These are phyloP conservation scores for Hydrocynus forskahlii DNA, from an alignment of 2,797 vertebrate genomes.

Conservation along the genomic window DNA sequence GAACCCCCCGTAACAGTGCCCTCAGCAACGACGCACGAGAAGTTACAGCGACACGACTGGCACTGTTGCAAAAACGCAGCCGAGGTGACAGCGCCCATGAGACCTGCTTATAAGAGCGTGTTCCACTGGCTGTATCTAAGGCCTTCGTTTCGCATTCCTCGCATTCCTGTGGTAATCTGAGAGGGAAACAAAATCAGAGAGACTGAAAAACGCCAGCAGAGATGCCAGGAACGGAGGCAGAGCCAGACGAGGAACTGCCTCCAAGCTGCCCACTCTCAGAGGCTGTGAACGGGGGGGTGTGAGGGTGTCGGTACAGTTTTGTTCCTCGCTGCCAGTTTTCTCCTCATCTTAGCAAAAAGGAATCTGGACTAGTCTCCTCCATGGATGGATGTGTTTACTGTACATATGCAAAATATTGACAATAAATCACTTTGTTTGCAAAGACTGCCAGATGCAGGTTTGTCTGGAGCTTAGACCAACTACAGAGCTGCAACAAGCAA, in stretches of 20 bases:
- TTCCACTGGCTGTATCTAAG: not conserved
- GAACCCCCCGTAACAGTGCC: not conserved
- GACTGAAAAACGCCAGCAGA: not conserved
- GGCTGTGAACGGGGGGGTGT: constrained; percentile 14
- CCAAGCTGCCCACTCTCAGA: not conserved
- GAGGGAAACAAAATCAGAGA: not conserved
- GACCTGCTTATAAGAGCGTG: not conserved
- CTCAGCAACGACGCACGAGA: not conserved
- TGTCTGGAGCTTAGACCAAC: no score
- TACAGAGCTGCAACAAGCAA: no score
- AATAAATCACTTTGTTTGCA: not conserved
- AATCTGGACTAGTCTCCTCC: not conserved
- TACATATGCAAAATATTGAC: constrained; percentile 13
- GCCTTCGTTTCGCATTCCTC: not conserved
- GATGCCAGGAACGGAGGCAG: constrained; percentile 13
- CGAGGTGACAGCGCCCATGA: not conserved
- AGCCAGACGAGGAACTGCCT: constrained; percentile 7
- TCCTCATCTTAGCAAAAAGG: not conserved
- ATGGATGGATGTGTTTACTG: constrained; percentile 3
- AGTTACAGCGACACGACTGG: not conserved
- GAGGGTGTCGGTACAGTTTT: constrained; percentile 20
- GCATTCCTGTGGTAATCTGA: not conserved
- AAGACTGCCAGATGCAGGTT: not conserved
- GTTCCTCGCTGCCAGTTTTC: constrained; percentile 9
- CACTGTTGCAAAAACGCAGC: not conserved